These are phyloP conservation scores for Prosopocoilus inquinatus DNA, from an alignment of 2,888 invertebrate genomes.

Conservation along the genomic window DNA sequence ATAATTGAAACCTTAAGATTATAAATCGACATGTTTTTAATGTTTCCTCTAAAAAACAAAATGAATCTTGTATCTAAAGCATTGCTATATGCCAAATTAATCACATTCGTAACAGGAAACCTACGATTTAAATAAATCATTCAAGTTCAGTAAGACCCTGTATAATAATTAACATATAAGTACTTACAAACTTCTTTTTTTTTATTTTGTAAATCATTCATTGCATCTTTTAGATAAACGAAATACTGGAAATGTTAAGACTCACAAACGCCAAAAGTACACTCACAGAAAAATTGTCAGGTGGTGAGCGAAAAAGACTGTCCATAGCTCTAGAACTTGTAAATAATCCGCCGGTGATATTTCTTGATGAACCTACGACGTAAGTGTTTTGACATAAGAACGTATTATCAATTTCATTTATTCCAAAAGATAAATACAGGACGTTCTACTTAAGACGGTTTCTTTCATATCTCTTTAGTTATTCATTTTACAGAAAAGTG, in stretches of 20 bases:
- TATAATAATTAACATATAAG: background rate
- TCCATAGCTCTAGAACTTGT: slow-evolving; percentile 90
- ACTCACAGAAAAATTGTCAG: slow-evolving; percentile 72
- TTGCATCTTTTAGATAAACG: slow-evolving; percentile 69
- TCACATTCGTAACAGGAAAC: too few species aligned
- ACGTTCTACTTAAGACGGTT: too few species aligned
- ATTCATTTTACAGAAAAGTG: too few species aligned
- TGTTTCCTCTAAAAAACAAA: too few species aligned
- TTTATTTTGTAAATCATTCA: background rate
- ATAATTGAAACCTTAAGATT: too few species aligned
- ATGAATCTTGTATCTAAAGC: too few species aligned
- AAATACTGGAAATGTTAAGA: slow-evolving; percentile 80
- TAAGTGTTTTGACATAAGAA: slow-evolving; percentile 54
- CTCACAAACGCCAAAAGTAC: slow-evolving; percentile 73
- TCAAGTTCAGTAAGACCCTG: too few species aligned
- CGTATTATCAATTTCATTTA: background rate
- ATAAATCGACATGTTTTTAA: too few species aligned
- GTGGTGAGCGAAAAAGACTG: slow-evolving; percentile 90
- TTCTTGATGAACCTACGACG: slow-evolving; percentile 97
- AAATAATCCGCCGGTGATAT: slow-evolving; percentile 93
- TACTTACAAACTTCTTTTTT: background rate
- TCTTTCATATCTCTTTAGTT: too few species aligned
- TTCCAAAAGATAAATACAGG: too few species aligned
- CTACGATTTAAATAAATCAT: too few species aligned
- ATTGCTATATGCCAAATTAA: too few species aligned